A percentile compares a stretch with the other conserved stretches of the same genome.
These are phyloP conservation scores for Anthopleura xanthogrammica DNA, from an alignment of 92 coral and sea anemone genomes.

Conservation along the genomic window DNA sequence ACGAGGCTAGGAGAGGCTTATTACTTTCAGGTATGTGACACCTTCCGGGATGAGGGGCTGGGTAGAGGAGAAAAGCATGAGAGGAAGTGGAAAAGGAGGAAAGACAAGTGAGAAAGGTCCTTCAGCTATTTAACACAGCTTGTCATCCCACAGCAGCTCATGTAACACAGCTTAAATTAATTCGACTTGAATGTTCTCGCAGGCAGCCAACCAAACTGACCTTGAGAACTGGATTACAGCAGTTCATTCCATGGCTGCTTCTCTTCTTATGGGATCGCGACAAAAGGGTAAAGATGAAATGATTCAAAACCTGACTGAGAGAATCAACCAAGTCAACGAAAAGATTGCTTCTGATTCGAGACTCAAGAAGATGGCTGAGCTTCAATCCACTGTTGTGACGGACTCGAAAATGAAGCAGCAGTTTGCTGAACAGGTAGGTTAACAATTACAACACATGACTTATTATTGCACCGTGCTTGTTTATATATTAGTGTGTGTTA, in stretches of 20 bases:
- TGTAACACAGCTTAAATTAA: too few species aligned
- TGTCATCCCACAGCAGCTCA: too few species aligned
- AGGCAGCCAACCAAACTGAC: slow-evolving; percentile 96
- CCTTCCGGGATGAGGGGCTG: not conserved
- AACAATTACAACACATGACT: not conserved
- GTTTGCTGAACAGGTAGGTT: slow-evolving; percentile 80
- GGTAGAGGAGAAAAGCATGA: not conserved
- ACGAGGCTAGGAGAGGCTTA: slow-evolving; percentile 93
- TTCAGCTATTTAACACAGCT: too few species aligned
- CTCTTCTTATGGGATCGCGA: slow-evolving; percentile 71
- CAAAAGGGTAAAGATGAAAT: slow-evolving; percentile 85
- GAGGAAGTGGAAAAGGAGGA: not conserved
- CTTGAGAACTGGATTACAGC: slow-evolving; percentile 96
- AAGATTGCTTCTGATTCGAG: slow-evolving; percentile 90
- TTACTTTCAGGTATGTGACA: slow-evolving; percentile 78
- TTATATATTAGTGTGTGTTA: too few species aligned
- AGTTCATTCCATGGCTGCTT: slow-evolving; percentile 89
- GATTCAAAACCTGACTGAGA: slow-evolving; percentile 53
- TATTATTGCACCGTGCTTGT: not conserved
- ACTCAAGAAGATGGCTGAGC: slow-evolving; percentile 98
- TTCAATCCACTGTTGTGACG: slow-evolving; percentile 92
- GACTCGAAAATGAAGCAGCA: slow-evolving; percentile 90
- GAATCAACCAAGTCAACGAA: slow-evolving; percentile 60
- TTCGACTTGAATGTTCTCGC: not conserved
- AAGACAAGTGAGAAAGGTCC: too few species aligned